A percentile compares a stretch with the other conserved stretches of the same genome.
phyloP scores from a whole-genome alignment of 1,140 invertebrate species.

The Drosophila littoralis region DNA sequence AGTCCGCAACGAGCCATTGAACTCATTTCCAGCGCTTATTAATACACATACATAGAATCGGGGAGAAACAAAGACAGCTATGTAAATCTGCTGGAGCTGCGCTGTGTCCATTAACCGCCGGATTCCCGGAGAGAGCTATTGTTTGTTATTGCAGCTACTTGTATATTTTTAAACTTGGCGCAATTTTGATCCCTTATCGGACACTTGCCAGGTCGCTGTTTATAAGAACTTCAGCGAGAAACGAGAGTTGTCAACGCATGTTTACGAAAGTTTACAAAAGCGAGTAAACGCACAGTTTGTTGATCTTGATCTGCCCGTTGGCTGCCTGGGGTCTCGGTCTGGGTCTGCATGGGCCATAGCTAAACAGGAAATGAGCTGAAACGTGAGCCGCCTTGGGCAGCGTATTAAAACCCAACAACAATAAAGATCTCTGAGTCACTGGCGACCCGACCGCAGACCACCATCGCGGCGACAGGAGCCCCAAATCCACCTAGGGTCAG shows the following conservation, averaged over 20 bases:
- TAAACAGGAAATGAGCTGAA: slow-evolving; percentile 44
- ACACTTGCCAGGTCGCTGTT: slow-evolving; percentile 41
- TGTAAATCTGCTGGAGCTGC: slow-evolving; percentile 6
- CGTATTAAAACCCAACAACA: slow-evolving; percentile 1
- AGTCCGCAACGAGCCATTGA: slow-evolving; percentile 39
- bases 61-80: slow-evolving; percentile 11
- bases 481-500: slow-evolving; percentile 25
- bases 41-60: slow-evolving; percentile 43
- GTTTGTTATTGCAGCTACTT: slow-evolving; percentile 45
- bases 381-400: slow-evolving; percentile 37
- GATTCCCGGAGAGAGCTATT: slow-evolving; percentile 22
- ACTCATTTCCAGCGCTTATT: slow-evolving; percentile 46
- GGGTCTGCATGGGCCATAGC: background rate
- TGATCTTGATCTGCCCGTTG: slow-evolving; percentile 53
- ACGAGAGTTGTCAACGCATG: slow-evolving; percentile 53
- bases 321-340: background rate
- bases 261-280: slow-evolving; percentile 41
- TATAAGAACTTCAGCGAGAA: slow-evolving; percentile 9
- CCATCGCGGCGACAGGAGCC: slow-evolving; percentile 19
- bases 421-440: slow-evolving; percentile 19
- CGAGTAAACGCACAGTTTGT: slow-evolving; percentile 60
- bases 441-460: slow-evolving; percentile 29
- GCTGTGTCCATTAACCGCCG: slow-evolving; percentile 18
- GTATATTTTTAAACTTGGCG: slow-evolving; percentile 31
- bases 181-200: slow-evolving; percentile 60